phyloP scores from a whole-genome alignment of 2,113 vertebrate species.

The Stegostoma tigrinum region DNA sequence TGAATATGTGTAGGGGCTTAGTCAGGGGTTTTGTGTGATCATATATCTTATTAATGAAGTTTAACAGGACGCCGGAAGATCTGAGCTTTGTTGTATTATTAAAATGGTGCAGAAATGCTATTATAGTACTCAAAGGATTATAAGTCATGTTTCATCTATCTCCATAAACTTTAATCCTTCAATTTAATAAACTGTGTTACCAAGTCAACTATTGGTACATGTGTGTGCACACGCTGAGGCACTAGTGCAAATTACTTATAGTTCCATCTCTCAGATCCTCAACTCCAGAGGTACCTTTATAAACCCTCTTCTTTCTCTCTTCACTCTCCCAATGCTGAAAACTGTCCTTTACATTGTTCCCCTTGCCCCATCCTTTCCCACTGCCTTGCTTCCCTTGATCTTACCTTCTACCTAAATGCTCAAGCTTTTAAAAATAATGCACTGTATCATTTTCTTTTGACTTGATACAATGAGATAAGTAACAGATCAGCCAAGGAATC shows the following conservation, averaged over 20 bases:
- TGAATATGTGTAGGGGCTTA: constrained; percentile 19
- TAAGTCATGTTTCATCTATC: constrained; percentile 33
- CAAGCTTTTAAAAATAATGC: background rate
- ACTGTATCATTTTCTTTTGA: background rate
- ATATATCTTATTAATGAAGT: constrained; percentile 36
- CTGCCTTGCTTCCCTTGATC: background rate
- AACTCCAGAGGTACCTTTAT: background rate
- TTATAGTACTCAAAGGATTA: constrained; percentile 27
- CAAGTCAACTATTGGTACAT: constrained; percentile 1
- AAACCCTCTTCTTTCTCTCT: background rate
- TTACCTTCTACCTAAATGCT: background rate
- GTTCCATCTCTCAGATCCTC: background rate
- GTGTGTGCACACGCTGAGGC: background rate
- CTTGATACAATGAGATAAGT: background rate
- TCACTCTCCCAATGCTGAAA: background rate
- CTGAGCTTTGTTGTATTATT: constrained; percentile 32
- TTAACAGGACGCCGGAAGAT: constrained; percentile 13
- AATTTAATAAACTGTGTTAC: constrained; percentile 31
- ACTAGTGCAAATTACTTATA: background rate
- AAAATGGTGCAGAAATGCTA: constrained; percentile 31
- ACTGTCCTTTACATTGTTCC: background rate
- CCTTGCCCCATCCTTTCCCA: background rate
- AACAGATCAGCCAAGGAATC: background rate
- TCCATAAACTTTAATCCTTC: constrained; percentile 30
- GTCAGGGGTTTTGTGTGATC: constrained; percentile 25